phyloP scores from a whole-genome alignment of 2,888 invertebrate genomes.

The Gastrophysa polygoni region DNA sequence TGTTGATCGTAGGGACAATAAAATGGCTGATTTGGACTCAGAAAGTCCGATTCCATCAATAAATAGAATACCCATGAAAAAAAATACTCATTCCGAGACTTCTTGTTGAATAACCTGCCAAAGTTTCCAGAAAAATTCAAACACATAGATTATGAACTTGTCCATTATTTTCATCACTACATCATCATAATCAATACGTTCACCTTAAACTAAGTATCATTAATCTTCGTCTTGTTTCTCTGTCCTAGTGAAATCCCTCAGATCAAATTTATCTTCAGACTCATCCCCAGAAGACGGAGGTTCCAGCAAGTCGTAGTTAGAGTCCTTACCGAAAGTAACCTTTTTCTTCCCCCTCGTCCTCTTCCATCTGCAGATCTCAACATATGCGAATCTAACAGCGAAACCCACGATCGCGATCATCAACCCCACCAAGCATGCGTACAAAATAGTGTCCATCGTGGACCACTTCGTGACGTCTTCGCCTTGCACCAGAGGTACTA shows the following conservation, averaged over 20 bases:
- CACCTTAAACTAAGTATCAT: not conserved
- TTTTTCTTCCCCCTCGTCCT: conserved; percentile 22
- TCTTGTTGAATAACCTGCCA: too few relatives aligned
- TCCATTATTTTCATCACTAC: too few relatives aligned
- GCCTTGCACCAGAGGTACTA: conserved; percentile 37
- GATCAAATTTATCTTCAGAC: conserved; percentile 49
- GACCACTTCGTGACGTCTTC: conserved; percentile 46
- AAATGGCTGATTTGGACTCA: too few relatives aligned
- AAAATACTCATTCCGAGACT: too few relatives aligned
- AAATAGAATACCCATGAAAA: too few relatives aligned
- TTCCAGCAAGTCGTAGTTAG: conserved; percentile 38
- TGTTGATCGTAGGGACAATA: too few relatives aligned
- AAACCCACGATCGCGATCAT: conserved; percentile 28
- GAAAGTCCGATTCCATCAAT: too few relatives aligned
- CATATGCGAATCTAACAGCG: conserved; percentile 24
- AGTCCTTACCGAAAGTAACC: conserved; percentile 21
- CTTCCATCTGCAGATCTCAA: conserved; percentile 22
- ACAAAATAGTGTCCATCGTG: conserved; percentile 46
- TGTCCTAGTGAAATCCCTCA: conserved; percentile 30
- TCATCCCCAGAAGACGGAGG: conserved; percentile 41
- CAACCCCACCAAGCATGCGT: conserved; percentile 33
- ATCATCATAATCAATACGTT: not conserved
- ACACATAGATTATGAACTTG: too few relatives aligned
- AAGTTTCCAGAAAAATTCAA: too few relatives aligned
- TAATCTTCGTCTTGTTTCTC: not conserved